A percentile compares a stretch with the other conserved stretches of the same genome.
These are phyloP conservation scores for Parapristionchus giblindavisi DNA, from an alignment of 2,888 invertebrate species.

Conservation along the genomic window DNA sequence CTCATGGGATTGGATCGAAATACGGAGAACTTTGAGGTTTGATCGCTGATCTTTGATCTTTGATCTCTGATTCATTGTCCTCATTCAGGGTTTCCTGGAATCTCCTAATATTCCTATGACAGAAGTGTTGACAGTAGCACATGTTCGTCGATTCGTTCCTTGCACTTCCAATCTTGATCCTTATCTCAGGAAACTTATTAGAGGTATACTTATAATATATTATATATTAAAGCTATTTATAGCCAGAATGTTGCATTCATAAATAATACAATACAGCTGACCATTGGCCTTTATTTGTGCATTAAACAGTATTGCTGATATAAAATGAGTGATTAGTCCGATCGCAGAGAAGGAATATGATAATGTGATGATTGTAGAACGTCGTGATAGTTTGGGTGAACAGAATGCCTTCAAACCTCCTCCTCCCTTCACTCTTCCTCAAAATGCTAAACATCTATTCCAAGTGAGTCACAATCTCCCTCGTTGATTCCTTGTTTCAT, in stretches of 20 bases:
- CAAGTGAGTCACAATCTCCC: conserved; percentile 38
- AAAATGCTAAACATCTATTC: conserved; percentile 53
- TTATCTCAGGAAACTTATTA: conserved; percentile 93
- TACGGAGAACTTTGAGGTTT: conserved; percentile 56
- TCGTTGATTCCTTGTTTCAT: neutral
- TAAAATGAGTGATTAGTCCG: too few species aligned
- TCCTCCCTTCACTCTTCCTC: conserved; percentile 47
- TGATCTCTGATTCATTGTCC: neutral
- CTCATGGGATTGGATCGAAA: conserved; percentile 61
- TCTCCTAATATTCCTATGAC: conserved; percentile 51
- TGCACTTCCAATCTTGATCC: conserved; percentile 98
- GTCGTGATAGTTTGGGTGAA: conserved; percentile 36
- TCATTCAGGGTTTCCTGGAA: conserved; percentile 47
- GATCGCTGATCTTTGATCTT: neutral
- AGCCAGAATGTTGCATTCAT: too few species aligned
- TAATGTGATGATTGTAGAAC: conserved; percentile 20
- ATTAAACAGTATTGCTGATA: too few species aligned
- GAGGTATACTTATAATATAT: conserved; percentile 76
- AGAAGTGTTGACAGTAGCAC: conserved; percentile 71
- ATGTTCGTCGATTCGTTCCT: conserved; percentile 89
- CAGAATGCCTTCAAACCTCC: conserved; percentile 6
- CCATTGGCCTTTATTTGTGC: too few species aligned
- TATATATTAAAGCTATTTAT: neutral
- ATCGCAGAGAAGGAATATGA: too few species aligned
- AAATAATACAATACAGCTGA: too few species aligned